Evolutionary conservation across 2,113 vertebrate genomes (phyloP), one percentile per base, ranked within the genome.

Genomic region (Cercocebus atys): DNA sequence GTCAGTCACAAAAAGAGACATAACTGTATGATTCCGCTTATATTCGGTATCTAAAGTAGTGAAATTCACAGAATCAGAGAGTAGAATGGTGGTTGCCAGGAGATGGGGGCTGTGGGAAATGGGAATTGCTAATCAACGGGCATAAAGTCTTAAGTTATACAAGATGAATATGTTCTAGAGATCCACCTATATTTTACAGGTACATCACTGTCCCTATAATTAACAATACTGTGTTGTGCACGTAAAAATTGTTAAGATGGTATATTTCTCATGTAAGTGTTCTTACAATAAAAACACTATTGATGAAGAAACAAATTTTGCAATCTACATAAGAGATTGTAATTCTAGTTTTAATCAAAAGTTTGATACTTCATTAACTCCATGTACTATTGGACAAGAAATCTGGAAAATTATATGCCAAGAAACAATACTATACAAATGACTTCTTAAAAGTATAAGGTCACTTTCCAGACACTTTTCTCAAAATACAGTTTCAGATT

Each of bases 401-500:
- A 27, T 93, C 70, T 88, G 38, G 52, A 52, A 95, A 93, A 72
- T 11, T 52, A 45, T 7, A 82, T 35, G 75, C 43, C 50, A 94
- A 92, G 66, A 66, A 92, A 78, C 20, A 10, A 85, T 47, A 82
- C 50, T 68, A 59, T 70, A 79, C 59, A 90, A 81, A 59, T 80
- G 23, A 52, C 38, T 88, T 25, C 43, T 43, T 13, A 72, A 90
- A 92, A 94, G n/a, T 50, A 5, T 35, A 85, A 90, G 50, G 40
- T 9, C 47, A 40, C 17, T 86, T 90, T 96, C n/a, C 25, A 90
- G 84, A 8, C 45, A 47, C 50, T 86, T 73, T 64, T 17, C n/a
- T 90, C 27, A 83, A 88, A 94, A 86, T 73, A 84, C 2, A 85
- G 59, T 83, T 97, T 90, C 72, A 70, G 40, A 68, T 79, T 87